Conservation (phyloP, 2,888 invertebrate genomes). For the Dyspetes luteomarginatus region DNA sequence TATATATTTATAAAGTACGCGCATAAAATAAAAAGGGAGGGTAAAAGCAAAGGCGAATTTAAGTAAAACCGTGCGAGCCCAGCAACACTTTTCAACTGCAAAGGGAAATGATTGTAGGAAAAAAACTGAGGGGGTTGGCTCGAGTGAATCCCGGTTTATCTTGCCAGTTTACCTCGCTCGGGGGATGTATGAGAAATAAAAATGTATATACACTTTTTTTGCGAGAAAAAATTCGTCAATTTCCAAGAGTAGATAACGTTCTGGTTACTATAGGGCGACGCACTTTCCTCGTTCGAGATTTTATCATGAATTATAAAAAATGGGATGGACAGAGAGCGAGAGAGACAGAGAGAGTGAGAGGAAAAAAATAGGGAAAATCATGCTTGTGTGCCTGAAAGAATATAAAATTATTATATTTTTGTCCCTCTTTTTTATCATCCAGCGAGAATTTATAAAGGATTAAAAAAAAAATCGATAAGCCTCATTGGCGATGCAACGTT, state of each 20-base stretch:
- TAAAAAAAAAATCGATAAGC: no score
- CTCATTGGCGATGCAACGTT: no score
- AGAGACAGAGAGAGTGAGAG: background rate
- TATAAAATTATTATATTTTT: background rate
- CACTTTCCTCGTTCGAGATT: constrained; percentile 11
- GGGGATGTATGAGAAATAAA: background rate
- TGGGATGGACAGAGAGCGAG: background rate
- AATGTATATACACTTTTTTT: background rate
- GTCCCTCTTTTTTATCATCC: no score
- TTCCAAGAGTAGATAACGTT: constrained; percentile 1
- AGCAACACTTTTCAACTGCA: constrained; percentile 27
- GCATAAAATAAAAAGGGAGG: constrained; percentile 30
- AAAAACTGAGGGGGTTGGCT: constrained; percentile 30
- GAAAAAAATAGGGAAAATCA: background rate
- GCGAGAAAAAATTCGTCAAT: constrained; percentile 38
- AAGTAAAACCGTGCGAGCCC: constrained; percentile 34
- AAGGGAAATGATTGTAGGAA: constrained; percentile 7
- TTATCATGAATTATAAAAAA: constrained; percentile 7
- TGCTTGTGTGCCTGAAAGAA: background rate
- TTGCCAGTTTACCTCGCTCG: constrained; percentile 40
- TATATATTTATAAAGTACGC: background rate
- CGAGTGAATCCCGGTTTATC: constrained; percentile 59
- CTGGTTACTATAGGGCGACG: background rate
- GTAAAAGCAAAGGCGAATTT: constrained; percentile 41
- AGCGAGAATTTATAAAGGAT: no score